A percentile compares a stretch with the other conserved stretches of the same genome.
These are phyloP conservation scores for Tineola bisselliella DNA, from an alignment of 2,888 invertebrate species.

Conservation along the genomic window DNA sequence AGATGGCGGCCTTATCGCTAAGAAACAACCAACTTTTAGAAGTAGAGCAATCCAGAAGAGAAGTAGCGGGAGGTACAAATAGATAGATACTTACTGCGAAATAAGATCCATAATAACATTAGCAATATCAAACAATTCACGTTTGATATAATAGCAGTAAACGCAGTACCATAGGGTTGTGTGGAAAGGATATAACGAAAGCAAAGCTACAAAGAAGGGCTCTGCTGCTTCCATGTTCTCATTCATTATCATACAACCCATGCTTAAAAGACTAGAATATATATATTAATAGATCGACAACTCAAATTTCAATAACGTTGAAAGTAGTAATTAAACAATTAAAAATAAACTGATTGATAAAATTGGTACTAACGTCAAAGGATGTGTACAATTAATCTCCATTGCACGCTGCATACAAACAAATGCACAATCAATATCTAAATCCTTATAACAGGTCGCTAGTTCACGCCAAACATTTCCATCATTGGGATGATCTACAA, in stretches of 20 bases:
- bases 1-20: no score
- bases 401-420: slow-evolving; percentile 45
- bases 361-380: slow-evolving; percentile 41
- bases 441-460: slow-evolving; percentile 40
- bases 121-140: slow-evolving; percentile 38
- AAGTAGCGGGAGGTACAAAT: no score
- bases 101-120: slow-evolving; percentile 30
- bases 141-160: slow-evolving; percentile 37
- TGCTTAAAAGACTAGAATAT: slow-evolving; percentile 47
- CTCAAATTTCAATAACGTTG: no score
- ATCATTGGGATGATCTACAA: slow-evolving; percentile 29
- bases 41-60: no score
- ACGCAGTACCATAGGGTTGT: slow-evolving; percentile 32
- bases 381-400: slow-evolving; percentile 38
- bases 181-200: slow-evolving; percentile 41
- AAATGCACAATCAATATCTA: slow-evolving; percentile 39
- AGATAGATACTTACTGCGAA: slow-evolving; percentile 26
- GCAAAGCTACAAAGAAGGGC: slow-evolving; percentile 40
- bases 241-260: slow-evolving; percentile 40
- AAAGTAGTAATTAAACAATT: no score
- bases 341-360: no score
- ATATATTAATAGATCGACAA: no score
- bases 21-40: no score
- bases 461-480: slow-evolving; percentile 47
- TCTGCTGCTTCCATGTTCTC: slow-evolving; percentile 38